A percentile compares a stretch with the other conserved stretches of the same genome.
Conservation (phyloP, 2,113 vertebrate species). For the Sinocyclocheilus grahami region DNA sequence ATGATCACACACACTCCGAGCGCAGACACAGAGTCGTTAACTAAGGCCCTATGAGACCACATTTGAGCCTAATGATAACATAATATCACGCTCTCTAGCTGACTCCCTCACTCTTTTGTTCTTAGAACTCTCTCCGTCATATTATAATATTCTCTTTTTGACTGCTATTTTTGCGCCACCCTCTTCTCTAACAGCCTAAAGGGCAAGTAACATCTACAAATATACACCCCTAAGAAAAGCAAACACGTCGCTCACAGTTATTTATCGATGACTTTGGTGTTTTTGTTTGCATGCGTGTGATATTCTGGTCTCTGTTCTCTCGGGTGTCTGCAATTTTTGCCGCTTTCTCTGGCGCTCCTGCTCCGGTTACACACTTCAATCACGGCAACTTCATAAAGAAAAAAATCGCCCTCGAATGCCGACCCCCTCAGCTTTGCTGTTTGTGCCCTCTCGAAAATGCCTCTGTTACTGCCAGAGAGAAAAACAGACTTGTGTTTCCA, state of each 20-base stretch:
- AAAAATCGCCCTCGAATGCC: not conserved
- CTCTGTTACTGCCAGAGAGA: constrained; percentile 18
- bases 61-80: constrained; percentile 45
- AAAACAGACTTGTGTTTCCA: not conserved
- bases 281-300: not conserved
- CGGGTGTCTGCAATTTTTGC: not conserved
- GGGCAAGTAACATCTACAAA: not conserved
- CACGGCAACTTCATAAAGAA: constrained; percentile 15
- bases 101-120: constrained; percentile 19
- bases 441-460: constrained; percentile 14
- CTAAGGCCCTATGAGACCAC: constrained; percentile 43
- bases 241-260: not conserved
- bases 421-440: constrained; percentile 19
- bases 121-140: not conserved
- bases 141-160: constrained; percentile 1
- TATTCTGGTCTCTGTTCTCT: constrained; percentile 29
- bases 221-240: not conserved
- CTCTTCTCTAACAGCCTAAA: constrained; percentile 2
- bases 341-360: not conserved
- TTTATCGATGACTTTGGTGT: not conserved
- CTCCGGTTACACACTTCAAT: constrained; percentile 34
- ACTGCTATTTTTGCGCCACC: not conserved
- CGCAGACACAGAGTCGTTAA: constrained; percentile 34
- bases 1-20: constrained; percentile 35
- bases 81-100: constrained; percentile 15